Percentiles rank a stretch among this genome's conserved stretches.
Conservation (phyloP, 2,113 vertebrate species). For the Procavia capensis region DNA sequence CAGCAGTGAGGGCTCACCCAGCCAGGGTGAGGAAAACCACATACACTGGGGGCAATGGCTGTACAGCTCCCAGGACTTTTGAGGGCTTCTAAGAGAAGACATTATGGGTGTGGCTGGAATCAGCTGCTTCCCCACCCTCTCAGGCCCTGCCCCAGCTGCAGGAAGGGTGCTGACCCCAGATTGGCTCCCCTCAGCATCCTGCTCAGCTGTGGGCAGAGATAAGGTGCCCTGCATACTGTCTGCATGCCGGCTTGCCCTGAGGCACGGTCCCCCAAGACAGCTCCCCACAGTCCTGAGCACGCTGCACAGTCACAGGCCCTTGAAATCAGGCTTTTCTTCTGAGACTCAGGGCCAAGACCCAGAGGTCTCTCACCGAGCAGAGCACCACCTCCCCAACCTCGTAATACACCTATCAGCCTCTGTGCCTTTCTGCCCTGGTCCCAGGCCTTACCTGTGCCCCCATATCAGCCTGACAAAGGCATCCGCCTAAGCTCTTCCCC, state of each 20-base stretch:
- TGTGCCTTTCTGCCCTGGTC: background rate
- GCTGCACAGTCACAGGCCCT: background rate
- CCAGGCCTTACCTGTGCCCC: background rate
- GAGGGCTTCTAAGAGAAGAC: background rate
- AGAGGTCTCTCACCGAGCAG: background rate
- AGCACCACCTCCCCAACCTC: background rate
- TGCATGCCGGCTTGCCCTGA: background rate
- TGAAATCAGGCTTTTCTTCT: slow-evolving; percentile 25
- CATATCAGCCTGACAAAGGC: background rate
- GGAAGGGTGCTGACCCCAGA: slow-evolving; percentile 79
- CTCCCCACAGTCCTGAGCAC: background rate
- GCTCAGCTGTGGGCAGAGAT: slow-evolving; percentile 73
- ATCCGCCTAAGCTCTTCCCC: background rate
- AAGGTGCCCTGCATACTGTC: slow-evolving; percentile 22
- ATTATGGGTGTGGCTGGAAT: background rate
- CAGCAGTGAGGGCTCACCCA: background rate
- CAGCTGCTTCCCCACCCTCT: slow-evolving; percentile 61
- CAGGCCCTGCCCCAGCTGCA: slow-evolving; percentile 29
- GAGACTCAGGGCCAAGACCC: background rate
- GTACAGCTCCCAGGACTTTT: background rate
- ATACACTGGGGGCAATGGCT: background rate
- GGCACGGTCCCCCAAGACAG: background rate
- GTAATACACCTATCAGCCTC: background rate
- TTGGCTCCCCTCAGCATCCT: slow-evolving; percentile 48
- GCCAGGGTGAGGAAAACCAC: background rate